A percentile compares a stretch with the other conserved stretches of the same genome.
phyloP scores from a whole-genome alignment of 2,113 vertebrate genomes.

The Nyctereutes procyonoides region DNA sequence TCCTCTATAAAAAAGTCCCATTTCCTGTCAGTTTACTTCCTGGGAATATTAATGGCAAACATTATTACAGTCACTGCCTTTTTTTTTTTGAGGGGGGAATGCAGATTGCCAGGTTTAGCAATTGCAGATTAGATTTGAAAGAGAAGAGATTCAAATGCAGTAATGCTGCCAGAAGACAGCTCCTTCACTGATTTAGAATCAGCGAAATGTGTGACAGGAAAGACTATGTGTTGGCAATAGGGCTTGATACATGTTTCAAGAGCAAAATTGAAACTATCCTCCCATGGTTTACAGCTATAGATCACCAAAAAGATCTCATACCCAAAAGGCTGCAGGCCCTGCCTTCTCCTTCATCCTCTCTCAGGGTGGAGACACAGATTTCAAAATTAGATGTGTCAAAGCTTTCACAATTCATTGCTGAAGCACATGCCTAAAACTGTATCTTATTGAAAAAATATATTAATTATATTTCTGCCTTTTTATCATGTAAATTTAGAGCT shows the following conservation, averaged over 20 bases:
- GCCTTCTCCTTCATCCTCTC: background rate
- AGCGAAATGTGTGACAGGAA: constrained; percentile 83
- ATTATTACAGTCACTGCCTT: constrained; percentile 29
- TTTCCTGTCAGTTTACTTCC: constrained; percentile 23
- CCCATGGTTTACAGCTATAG: constrained; percentile 45
- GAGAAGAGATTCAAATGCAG: constrained; percentile 58
- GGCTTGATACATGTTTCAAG: constrained; percentile 77
- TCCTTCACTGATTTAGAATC: constrained; percentile 80
- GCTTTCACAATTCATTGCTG: constrained; percentile 68
- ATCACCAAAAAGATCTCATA: constrained; percentile 41
- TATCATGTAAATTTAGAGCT: constrained; percentile 78
- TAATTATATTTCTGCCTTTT: constrained; percentile 72
- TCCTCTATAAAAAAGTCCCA: background rate
- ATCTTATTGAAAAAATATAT: constrained; percentile 67
- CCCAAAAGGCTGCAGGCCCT: constrained; percentile 52
- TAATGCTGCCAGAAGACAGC: constrained; percentile 76
- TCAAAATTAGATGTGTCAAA: constrained; percentile 74
- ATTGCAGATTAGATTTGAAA: constrained; percentile 73
- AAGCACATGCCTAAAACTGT: constrained; percentile 67
- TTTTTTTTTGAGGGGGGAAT: constrained; percentile 9
- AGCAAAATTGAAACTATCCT: constrained; percentile 76
- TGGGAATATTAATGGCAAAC: constrained; percentile 57
- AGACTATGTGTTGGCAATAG: constrained; percentile 77
- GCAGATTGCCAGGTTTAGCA: constrained; percentile 71
- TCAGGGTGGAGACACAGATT: constrained; percentile 34